Evolutionary conservation across 2,797 vertebrate species (phyloP), one percentile per base, ranked within the genome.

Genomic region (Takifugu ocellatus): DNA sequence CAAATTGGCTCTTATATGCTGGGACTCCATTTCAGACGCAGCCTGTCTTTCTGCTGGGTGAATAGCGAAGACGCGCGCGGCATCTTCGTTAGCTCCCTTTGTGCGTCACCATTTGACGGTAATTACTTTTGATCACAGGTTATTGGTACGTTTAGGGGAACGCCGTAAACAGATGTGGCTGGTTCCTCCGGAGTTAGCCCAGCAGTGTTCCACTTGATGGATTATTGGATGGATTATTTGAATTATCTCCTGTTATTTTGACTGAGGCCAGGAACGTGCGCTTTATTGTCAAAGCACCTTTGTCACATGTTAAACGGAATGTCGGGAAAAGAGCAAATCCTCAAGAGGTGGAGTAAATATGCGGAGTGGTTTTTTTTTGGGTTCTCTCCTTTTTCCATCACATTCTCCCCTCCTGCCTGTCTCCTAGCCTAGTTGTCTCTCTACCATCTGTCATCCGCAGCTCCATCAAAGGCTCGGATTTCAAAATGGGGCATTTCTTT

Each of bases 391-490:
- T 27, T 49, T 25, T 51, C 0, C 27, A n/a, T 25, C 45, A 51
- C 52, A 17, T 47, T 61, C 39, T n/a, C 26, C 15, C 43, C 52
- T 61, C 27, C 44, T 10, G 12, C 54, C 57, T 70, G 63, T 71
- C 70, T 77, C 49, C 52, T 17, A 52, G 51, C 57, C 54, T 10
- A 49, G 60, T 62, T 78, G 66, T 85, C 78, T 77, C 66, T 83
- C 84, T 70, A 49, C 44, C 51, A 60, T 86, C 81, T 69, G 71
- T 88, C 82, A 77, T 75, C 73, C 63, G 39, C 27, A 36, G 57
- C 74, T 72, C 67, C 83, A 74, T 89, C 85, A 84, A 85, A 72
- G 79, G 59, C 75, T 88, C 56, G 1, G 36, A 73, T 86, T 88
- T 86, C 74, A 84, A 79, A 86, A 83, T 68, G 58, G 56, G 78